Conservation (phyloP, 2,113 vertebrate species). For the Lepus timidus region DNA sequence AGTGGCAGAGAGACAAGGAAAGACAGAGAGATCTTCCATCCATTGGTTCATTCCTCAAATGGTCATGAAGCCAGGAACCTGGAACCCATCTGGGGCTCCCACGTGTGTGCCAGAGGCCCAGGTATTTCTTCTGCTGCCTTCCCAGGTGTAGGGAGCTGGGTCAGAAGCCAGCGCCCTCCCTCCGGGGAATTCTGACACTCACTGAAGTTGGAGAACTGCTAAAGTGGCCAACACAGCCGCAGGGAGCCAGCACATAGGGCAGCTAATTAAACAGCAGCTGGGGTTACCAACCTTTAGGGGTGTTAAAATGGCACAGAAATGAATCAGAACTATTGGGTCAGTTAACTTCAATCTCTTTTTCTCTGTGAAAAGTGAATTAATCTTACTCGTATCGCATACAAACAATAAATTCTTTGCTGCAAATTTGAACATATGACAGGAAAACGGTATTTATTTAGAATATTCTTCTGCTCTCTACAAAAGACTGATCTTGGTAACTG, state of each 20-base stretch:
- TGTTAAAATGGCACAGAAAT: constrained; percentile 22
- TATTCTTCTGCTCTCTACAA: constrained; percentile 30
- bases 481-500: background rate
- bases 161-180: too few relatives aligned
- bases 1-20: too few relatives aligned
- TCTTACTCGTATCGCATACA: background rate
- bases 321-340: constrained; percentile 19
- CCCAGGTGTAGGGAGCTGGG: too few relatives aligned
- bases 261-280: background rate
- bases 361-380: constrained; percentile 3
- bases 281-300: background rate
- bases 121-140: too few relatives aligned
- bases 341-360: constrained; percentile 6
- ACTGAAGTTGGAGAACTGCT: background rate
- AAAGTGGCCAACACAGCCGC: background rate
- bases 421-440: constrained; percentile 55
- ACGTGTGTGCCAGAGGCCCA: too few relatives aligned
- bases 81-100: too few relatives aligned
- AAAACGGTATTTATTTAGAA: constrained; percentile 55
- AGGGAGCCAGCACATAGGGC: background rate
- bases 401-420: constrained; percentile 40
- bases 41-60: too few relatives aligned
- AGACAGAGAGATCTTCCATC: too few relatives aligned
- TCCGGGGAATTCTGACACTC: too few relatives aligned
- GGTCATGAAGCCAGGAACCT: too few relatives aligned